phyloP scores from a whole-genome alignment of 2,888 invertebrate genomes.

The Euspilapteryx auroguttella region DNA sequence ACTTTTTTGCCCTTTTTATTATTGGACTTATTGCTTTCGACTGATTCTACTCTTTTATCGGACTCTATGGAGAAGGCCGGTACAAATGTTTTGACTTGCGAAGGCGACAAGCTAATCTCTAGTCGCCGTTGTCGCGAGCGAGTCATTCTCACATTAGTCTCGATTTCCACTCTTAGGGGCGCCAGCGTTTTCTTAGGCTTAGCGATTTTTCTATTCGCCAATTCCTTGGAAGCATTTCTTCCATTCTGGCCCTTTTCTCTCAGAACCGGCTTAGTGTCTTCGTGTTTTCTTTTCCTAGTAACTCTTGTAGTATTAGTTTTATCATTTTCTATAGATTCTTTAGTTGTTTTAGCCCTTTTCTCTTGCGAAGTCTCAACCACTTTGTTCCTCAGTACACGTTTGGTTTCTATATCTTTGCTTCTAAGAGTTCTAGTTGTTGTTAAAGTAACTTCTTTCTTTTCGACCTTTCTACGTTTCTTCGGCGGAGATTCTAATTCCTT shows the following conservation, averaged over 20 bases:
- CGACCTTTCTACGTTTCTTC: conserved; percentile 38
- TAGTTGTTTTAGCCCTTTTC: conserved; percentile 22
- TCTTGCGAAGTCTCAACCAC: conserved; percentile 10
- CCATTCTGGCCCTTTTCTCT: conserved; percentile 43
- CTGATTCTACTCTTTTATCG: conserved; percentile 24
- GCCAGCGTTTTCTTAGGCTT: conserved; percentile 21
- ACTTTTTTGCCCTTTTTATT: conserved; percentile 8
- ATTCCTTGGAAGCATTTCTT: conserved; percentile 13
- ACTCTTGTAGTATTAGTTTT: conserved; percentile 21
- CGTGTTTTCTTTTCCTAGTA: conserved; percentile 33
- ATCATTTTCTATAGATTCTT: conserved; percentile 49
- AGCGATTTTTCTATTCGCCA: conserved; percentile 21
- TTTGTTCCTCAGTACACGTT: conserved; percentile 9
- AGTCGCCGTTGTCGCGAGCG: conserved; percentile 30
- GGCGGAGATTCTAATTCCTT: conserved; percentile 27
- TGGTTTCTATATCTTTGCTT: conserved; percentile 12
- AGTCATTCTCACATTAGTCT: conserved; percentile 30
- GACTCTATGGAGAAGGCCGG: conserved; percentile 38
- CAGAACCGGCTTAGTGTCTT: conserved; percentile 35
- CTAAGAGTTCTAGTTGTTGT: conserved; percentile 15
- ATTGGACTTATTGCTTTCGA: conserved; percentile 26
- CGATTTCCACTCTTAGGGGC: conserved; percentile 15
- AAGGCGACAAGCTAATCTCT: conserved; percentile 37
- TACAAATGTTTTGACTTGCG: conserved; percentile 24
- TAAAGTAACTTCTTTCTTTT: conserved; percentile 15